A percentile compares a stretch with the other conserved stretches of the same genome.
Evolutionary conservation across 1,140 invertebrate species (phyloP).

Genomic region (Trissolcus basalis): DNA sequence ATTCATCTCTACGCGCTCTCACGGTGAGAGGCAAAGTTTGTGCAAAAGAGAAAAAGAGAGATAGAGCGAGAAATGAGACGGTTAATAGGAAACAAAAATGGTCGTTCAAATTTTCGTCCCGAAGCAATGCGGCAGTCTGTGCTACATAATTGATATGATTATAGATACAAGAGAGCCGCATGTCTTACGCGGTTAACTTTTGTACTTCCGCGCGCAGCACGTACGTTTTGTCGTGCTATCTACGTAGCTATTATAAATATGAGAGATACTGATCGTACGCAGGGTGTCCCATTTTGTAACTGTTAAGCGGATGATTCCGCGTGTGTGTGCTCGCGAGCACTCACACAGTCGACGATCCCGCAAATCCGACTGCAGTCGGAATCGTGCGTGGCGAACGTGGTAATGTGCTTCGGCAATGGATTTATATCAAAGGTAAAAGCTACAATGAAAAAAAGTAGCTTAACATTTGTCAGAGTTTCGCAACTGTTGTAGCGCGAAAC

Average conservation of each 20-base stretch:
- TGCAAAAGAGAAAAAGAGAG: no score
- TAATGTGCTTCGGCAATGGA: conserved; percentile 7
- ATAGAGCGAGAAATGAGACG: no score
- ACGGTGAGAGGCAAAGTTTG: conserved; percentile 5
- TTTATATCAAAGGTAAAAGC: conserved; percentile 6
- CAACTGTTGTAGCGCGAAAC: no score
- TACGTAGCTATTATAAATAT: conserved; percentile 33
- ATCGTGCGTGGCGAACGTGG: neutral
- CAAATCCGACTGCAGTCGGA: conserved; percentile 9
- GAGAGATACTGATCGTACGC: conserved; percentile 21
- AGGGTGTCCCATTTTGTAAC: conserved; percentile 9
- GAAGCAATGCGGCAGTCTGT: conserved; percentile 12
- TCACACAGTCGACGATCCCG: neutral
- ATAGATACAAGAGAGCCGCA: conserved; percentile 4
- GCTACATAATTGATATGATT: conserved; percentile 28
- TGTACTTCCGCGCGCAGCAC: conserved; percentile 25
- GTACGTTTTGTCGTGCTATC: conserved; percentile 21
- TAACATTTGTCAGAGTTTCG: conserved; percentile 3
- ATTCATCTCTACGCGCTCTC: conserved; percentile 12
- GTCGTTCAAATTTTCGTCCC: conserved; percentile 6
- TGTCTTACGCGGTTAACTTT: conserved; percentile 12
- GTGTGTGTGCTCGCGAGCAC: neutral
- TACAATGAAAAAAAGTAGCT: neutral
- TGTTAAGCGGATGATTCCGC: neutral
- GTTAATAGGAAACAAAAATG: no score